Base-by-base conservation (phyloP, 2,797 vertebrate genomes). In the Peromyscus attwateri region DNA sequence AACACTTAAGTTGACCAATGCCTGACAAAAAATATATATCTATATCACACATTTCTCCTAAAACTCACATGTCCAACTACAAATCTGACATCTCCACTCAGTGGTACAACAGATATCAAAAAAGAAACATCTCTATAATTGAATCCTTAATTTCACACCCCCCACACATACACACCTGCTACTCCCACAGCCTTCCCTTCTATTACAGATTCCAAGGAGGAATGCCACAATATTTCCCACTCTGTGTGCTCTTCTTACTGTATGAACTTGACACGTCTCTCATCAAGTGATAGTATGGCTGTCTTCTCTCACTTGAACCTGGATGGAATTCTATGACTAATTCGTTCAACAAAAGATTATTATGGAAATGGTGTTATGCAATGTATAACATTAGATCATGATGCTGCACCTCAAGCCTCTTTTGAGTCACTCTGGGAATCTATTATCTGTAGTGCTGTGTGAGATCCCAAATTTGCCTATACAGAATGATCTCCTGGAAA, bases 351-450 rank as follows among this genome's bases (percentile, higher is more conserved):
- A 76, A 70, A 9, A 85, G 34, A 94, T 12, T 62, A 81, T 49
- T 31, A 57, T 46, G 23, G 23, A 92, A 85, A 31, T 77, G n/a
- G 49, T 8, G 21, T 19, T 71, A n/a, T 31, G 6, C 62, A 64
- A 73, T 79, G 37, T 95, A 46, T 52, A 95, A 90, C 37, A 95
- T 46, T 43, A 49, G 17, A 40, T 49, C 31, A 91, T 43, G 34
- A 89, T 68, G 62, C 81, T 49, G 5, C 31, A 82, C 12, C 17
- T 57, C 13, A 62, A 60, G 55, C 6, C 37, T 93, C 5, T 88
- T 75, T 82, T 73, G 43, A 66, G 52, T 91, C 57, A 71, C 71
- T 96, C 37, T 52, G 46, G 9, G 49, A 89, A 85, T 19, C 8
- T 66, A 27, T 77, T 34, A 68, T 55, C 77, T 73, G 16, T 75